Evolutionary conservation across 1,140 invertebrate genomes (phyloP).

Genomic region (Heliconius himera): DNA sequence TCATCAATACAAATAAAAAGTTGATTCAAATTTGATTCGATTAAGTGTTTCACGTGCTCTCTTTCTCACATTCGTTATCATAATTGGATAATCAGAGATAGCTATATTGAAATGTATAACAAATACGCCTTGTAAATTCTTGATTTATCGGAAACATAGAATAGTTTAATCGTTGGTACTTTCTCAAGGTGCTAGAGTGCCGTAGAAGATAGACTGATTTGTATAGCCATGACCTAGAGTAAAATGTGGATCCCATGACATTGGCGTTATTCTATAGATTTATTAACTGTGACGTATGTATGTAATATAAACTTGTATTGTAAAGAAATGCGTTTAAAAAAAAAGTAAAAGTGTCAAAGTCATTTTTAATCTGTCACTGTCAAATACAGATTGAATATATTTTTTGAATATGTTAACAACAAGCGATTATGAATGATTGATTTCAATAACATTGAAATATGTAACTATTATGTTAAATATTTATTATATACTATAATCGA

Average conservation of each 20-base stretch:
- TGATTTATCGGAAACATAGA: conserved; percentile 13
- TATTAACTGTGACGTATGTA: not conserved
- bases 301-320: not conserved
- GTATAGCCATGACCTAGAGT: conserved; percentile 72
- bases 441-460: not conserved
- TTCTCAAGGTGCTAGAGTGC: conserved; percentile 62
- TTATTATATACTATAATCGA: not conserved
- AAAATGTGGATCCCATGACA: conserved; percentile 42
- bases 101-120: not conserved
- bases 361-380: not conserved
- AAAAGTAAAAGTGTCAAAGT: not conserved
- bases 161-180: conserved; percentile 26
- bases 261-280: not conserved
- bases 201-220: conserved; percentile 73
- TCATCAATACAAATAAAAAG: not conserved
- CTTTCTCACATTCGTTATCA: not conserved
- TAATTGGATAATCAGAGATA: not conserved
- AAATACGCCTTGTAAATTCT: conserved; percentile 23
- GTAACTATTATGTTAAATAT: not conserved
- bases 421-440: conserved; percentile 12
- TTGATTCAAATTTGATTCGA: not conserved
- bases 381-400: not conserved
- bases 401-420: not conserved
- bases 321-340: not conserved
- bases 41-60: not conserved